Conservation (phyloP, 1,140 invertebrate species). For the Brachionus rubens region DNA sequence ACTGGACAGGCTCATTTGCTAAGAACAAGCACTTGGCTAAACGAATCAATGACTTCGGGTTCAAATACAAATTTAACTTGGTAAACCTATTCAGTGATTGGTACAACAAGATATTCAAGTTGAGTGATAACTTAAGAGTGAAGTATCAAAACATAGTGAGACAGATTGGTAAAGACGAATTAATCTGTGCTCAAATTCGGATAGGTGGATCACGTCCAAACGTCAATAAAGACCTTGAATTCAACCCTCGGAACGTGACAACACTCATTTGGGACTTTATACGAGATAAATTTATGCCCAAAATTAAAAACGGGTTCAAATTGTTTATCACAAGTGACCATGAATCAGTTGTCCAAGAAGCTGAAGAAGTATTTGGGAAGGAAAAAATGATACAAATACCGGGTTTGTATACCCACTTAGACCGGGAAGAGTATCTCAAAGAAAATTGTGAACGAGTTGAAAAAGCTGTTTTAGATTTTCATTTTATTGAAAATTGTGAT, state of each 20-base stretch:
- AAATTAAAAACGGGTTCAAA: neutral
- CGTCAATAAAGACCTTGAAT: neutral
- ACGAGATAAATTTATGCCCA: neutral
- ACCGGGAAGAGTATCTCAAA: neutral
- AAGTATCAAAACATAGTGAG: neutral
- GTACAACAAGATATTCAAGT: neutral
- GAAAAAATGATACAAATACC: neutral
- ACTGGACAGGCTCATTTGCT: neutral
- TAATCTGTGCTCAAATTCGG: neutral
- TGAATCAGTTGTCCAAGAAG: neutral
- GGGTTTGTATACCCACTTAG: neutral
- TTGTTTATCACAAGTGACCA: neutral
- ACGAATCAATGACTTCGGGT: neutral
- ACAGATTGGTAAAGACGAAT: neutral
- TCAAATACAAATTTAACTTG: neutral
- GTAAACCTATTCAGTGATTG: neutral
- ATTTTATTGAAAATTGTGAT: neutral
- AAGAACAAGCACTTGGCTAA: neutral
- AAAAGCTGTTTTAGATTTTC: neutral
- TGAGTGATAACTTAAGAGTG: neutral
- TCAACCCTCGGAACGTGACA: neutral
- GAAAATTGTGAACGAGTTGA: neutral
- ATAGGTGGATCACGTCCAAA: neutral
- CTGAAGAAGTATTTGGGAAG: neutral
- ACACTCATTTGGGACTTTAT: neutral